Evolutionary conservation across 2,888 invertebrate species (phyloP).

Genomic region (Agonum fuliginosum): DNA sequence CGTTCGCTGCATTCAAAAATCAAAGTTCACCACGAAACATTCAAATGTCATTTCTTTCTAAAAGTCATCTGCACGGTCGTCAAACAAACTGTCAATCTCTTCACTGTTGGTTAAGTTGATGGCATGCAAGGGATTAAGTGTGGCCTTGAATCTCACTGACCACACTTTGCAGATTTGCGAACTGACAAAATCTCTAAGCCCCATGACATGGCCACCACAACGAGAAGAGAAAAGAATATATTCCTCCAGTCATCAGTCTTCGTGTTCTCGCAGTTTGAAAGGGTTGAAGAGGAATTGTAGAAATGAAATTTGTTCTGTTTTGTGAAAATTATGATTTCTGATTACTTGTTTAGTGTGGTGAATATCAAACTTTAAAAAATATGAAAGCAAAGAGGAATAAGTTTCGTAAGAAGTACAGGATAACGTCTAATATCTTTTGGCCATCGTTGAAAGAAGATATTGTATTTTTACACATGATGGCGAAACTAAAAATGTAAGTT

Average conservation of each 20-base stretch:
- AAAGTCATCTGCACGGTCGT: not conserved
- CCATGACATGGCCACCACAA: not conserved
- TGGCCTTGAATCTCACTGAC: slow-evolving; percentile 29
- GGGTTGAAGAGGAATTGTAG: slow-evolving; percentile 14
- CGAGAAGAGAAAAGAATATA: not conserved
- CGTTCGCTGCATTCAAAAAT: no score
- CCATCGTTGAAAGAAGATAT: not conserved
- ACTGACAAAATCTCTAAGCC: not conserved
- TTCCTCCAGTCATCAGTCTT: slow-evolving; percentile 7
- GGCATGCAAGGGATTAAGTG: slow-evolving; percentile 27
- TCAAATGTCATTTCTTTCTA: slow-evolving; percentile 13
- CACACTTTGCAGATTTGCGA: slow-evolving; percentile 26
- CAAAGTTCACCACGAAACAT: not conserved
- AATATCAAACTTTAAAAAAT: not conserved
- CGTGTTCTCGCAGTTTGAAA: not conserved
- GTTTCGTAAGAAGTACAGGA: not conserved
- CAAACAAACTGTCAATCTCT: slow-evolving; percentile 17
- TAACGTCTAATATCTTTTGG: not conserved
- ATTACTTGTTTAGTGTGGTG: not conserved
- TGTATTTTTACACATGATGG: not conserved
- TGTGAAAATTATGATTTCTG: not conserved
- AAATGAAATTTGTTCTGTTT: no score
- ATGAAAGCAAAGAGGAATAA: not conserved
- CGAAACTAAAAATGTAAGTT: slow-evolving; percentile 31
- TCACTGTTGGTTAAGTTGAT: slow-evolving; percentile 2